Evolutionary conservation across 2,113 vertebrate species (phyloP), one percentile per base, ranked within the genome.

Genomic region (Notothenia rossii): DNA sequence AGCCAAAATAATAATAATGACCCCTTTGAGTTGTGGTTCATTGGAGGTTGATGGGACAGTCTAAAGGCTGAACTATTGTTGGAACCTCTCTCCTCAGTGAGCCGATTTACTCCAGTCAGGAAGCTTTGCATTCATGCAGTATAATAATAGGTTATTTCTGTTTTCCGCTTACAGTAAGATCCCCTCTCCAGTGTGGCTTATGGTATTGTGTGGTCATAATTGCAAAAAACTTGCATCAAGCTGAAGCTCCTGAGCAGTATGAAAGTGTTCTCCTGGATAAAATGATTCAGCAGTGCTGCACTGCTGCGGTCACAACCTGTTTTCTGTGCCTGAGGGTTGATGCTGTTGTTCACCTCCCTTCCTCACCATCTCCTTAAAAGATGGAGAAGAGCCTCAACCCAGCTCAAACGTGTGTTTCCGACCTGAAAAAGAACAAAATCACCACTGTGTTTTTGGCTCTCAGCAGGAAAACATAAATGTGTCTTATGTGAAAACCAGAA

Each of bases 121-220:
- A 75, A 78, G 74, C 65, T 86, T 85, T 83, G 84, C 68, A 58
- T 77, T 81, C 70, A 64, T 71, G 76, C 82, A 81, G 68, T 53
- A 72, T 94, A 94, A 94, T 91, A 72, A 91, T 80, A 81, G 89
- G 86, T 89, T 93, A 86, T 85, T 80, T 79, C 29, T 46, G 64
- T 66, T 82, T 82, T 74, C 59, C 72, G 25, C 25, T 79, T 72
- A 74, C 62, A 70, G 75, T 82, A 48, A 80, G 73, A 73, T 62
- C 13, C 60, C 86, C 76, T 80, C 76, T 72, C 46, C 67, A 56
- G 62, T 60, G 63, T 68, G 77, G 60, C 29, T 84, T 72, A 79
- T 69, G 82, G 76, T 58, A 71, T 84, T 83, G 79, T 84, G 83
- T 58, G 81, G 81, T 87, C 69, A 63, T 72, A 65, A 40, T 62